Evolutionary conservation across 1,140 invertebrate species (phyloP).

Genomic region (Hermatobates lingyangjiaoensis): DNA sequence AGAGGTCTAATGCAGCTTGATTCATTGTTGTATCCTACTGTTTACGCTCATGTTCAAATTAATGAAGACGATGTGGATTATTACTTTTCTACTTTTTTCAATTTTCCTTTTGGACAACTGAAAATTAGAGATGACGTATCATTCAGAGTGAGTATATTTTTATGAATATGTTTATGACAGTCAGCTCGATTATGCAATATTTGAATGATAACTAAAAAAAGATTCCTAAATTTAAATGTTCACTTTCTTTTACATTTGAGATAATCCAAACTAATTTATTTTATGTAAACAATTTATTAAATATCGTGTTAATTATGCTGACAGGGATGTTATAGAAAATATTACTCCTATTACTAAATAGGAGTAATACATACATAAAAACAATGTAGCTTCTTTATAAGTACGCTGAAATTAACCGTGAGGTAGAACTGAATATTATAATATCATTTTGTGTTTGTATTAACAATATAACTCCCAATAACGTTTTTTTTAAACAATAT

Average conservation of each 20-base stretch:
- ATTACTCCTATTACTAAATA: background rate
- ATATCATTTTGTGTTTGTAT: too few species aligned
- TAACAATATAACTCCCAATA: too few species aligned
- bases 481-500: too few species aligned
- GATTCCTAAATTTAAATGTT: too few species aligned
- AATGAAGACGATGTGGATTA: constrained; percentile 32
- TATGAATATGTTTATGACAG: too few species aligned
- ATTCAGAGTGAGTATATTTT: constrained; percentile 21
- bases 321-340: background rate
- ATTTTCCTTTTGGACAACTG: constrained; percentile 29
- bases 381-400: too few species aligned
- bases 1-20: constrained; percentile 36
- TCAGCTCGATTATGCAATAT: too few species aligned
- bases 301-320: background rate
- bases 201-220: too few species aligned
- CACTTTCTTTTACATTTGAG: too few species aligned
- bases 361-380: background rate
- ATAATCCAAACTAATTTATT: too few species aligned
- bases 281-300: background rate
- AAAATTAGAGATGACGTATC: constrained; percentile 29
- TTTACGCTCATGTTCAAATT: constrained; percentile 33
- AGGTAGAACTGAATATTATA: too few species aligned
- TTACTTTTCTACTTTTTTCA: constrained; percentile 26
- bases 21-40: constrained; percentile 38
- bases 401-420: too few species aligned